Evolutionary conservation across 2,888 invertebrate genomes (phyloP), one percentile per base, ranked within the genome.

Genomic region (Matsumyia berberina): DNA sequence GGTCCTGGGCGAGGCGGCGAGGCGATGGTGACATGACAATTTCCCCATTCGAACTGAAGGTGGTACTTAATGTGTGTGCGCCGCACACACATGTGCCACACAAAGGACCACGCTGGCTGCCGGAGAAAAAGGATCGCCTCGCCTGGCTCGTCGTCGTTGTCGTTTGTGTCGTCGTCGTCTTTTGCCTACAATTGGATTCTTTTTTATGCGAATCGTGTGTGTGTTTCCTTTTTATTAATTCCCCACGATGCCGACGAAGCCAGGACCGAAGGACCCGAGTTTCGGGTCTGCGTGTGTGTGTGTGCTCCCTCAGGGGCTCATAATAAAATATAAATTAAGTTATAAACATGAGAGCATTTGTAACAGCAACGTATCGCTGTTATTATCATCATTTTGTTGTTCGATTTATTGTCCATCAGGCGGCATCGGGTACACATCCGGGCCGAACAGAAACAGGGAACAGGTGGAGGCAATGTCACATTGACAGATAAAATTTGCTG

Each of bases 291-390:
- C n/a, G 19, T 11, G 24, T 51, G 1, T 53, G 33, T 35, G 33
- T 11, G 58, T 44, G 49, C 60, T 49, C 35, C 72, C 72, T 62
- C 31, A 17, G 72, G 79, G 73, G 35, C 62, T 73, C 78, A 73
- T 83, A 83, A 83, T 83, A 83, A 79, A 79, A 83, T 79, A 83
- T 69, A 83, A 83, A 83, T 83, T 83, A 83, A 83, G 83, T 83
- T 79, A 79, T 79, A 83, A 83, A 79, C 83, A 83, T 57, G 73
- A 57, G 66, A 44, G 53, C 51, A 33, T 53, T 58, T 60, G 60
- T 73, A 51, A 66, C 46, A 17, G 69, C 42, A 55, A 49, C 57
- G 19, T 73, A 83, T 67, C 73, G 62, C 62, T 69, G 79, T 79
- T 83, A 83, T 79, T 83, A 79, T 83, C 73, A 57, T 79, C 62